A percentile compares a stretch with the other conserved stretches of the same genome.
These are phyloP conservation scores for Beaufortia kweichowensis DNA, from an alignment of 2,113 vertebrate species.

Conservation along the genomic window DNA sequence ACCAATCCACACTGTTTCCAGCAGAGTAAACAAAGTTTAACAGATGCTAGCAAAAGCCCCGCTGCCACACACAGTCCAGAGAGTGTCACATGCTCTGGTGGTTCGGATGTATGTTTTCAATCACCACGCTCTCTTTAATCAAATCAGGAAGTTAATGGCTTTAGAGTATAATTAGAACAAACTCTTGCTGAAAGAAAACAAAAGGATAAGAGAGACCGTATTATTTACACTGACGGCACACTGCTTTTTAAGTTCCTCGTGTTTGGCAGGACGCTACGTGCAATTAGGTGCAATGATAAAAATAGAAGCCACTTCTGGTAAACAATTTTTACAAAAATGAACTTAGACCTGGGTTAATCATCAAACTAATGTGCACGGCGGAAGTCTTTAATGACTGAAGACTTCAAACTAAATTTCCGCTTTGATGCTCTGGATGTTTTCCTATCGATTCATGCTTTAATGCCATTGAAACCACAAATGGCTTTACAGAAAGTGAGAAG, in stretches of 20 bases:
- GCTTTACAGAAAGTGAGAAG: slow-evolving; percentile 1
- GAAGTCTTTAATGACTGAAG: slow-evolving; percentile 34
- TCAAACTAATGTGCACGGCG: slow-evolving; percentile 21
- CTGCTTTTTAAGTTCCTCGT: slow-evolving; percentile 1
- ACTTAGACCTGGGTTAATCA: slow-evolving; percentile 16
- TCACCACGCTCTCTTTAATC: slow-evolving; percentile 52
- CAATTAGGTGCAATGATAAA: slow-evolving; percentile 46
- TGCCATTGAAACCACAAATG: slow-evolving; percentile 3
- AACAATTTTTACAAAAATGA: slow-evolving; percentile 24
- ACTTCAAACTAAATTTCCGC: slow-evolving; percentile 4
- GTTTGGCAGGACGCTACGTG: slow-evolving; percentile 23
- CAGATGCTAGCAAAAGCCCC: slow-evolving; percentile 26
- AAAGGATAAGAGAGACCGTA: slow-evolving; percentile 46
- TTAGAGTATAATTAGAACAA: slow-evolving; percentile 44
- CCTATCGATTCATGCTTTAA: slow-evolving; percentile 3
- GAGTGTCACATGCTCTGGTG: slow-evolving; percentile 16
- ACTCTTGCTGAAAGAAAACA: slow-evolving; percentile 45
- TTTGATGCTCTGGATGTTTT: slow-evolving; percentile 27
- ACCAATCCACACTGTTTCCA: not conserved
- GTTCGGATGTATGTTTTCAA: slow-evolving; percentile 47
- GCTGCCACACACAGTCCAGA: slow-evolving; percentile 31
- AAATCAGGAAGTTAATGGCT: slow-evolving; percentile 56
- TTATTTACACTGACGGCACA: slow-evolving; percentile 34
- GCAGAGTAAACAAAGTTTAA: slow-evolving; percentile 33
- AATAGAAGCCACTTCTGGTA: slow-evolving; percentile 52